Percentiles rank a stretch among this genome's conserved stretches.
phyloP scores from a whole-genome alignment of 2,888 invertebrate species.

The Drosophila macrothrix region DNA sequence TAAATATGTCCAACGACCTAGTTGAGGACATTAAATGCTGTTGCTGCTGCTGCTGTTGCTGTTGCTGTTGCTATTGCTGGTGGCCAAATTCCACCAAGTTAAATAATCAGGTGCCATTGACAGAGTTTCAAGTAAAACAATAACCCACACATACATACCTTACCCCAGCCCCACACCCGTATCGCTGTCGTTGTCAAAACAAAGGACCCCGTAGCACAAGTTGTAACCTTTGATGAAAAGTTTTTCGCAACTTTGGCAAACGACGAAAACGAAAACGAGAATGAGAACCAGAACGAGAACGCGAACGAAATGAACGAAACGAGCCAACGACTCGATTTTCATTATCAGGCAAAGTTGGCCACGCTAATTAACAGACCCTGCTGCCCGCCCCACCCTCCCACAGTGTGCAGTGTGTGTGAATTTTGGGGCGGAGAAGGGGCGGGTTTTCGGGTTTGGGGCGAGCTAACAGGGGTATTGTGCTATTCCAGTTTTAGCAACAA shows the following conservation, averaged over 20 bases:
- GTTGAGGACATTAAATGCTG: conserved; percentile 12
- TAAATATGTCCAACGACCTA: background rate
- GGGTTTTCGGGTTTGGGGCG: background rate
- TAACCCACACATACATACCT: background rate
- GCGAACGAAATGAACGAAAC: conserved; percentile 5
- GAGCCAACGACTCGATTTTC: conserved; percentile 37
- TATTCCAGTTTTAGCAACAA: conserved; percentile 31
- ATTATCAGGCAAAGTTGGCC: conserved; percentile 29
- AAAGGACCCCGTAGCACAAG: conserved; percentile 48
- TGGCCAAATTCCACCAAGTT: conserved; percentile 14
- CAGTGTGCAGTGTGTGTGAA: background rate
- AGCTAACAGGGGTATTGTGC: conserved; percentile 11
- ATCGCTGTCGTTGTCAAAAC: conserved; percentile 24
- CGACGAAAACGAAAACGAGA: conserved; percentile 41
- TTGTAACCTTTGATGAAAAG: conserved; percentile 80
- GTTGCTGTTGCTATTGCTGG: background rate
- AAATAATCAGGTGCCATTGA: conserved; percentile 49
- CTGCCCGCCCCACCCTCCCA: background rate
- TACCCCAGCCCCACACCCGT: background rate
- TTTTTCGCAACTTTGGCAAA: conserved; percentile 68
- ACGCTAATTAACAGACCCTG: conserved; percentile 74
- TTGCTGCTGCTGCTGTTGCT: background rate
- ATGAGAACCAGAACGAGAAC: conserved; percentile 5
- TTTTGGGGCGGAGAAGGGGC: background rate
- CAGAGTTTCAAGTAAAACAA: conserved; percentile 17